A percentile compares a stretch with the other conserved stretches of the same genome.
phyloP scores from a whole-genome alignment of 2,888 invertebrate species.

The Eucera pruinosa region DNA sequence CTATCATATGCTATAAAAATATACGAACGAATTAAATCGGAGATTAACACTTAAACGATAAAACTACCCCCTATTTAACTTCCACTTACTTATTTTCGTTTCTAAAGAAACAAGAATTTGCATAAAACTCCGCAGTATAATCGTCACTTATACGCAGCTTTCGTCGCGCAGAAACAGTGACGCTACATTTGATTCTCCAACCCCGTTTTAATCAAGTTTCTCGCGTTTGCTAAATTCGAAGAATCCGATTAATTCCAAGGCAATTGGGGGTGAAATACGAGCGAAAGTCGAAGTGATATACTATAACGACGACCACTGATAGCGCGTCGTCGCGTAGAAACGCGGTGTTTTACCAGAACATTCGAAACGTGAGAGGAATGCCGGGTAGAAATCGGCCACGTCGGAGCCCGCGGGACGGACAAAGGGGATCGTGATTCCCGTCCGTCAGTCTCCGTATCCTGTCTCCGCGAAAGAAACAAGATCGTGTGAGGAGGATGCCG shows the following conservation, averaged over 20 bases:
- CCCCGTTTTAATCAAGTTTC: no score
- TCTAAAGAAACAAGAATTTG: no score
- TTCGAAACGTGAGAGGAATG: slow-evolving; percentile 73
- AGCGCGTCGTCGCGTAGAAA: slow-evolving; percentile 47
- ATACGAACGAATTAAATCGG: no score
- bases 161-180: no score
- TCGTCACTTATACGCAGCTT: no score
- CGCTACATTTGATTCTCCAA: no score
- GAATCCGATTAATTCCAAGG: no score
- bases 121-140: no score
- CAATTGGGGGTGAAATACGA: slow-evolving; percentile 6
- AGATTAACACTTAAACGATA: no score
- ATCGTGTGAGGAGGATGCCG: slow-evolving; percentile 63
- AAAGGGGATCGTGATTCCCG: slow-evolving; percentile 73
- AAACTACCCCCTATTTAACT: no score
- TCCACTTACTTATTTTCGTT: no score
- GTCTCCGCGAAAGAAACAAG: slow-evolving; percentile 70
- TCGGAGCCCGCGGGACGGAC: slow-evolving; percentile 67
- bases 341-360: slow-evolving; percentile 68
- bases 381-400: slow-evolving; percentile 61
- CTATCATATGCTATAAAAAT: no score
- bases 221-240: background rate
- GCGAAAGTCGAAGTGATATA: slow-evolving; percentile 35
- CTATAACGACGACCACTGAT: slow-evolving; percentile 61
- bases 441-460: slow-evolving; percentile 72